Base-by-base conservation (phyloP, 2,888 invertebrate species). In the Sylvicola cinctus region DNA sequence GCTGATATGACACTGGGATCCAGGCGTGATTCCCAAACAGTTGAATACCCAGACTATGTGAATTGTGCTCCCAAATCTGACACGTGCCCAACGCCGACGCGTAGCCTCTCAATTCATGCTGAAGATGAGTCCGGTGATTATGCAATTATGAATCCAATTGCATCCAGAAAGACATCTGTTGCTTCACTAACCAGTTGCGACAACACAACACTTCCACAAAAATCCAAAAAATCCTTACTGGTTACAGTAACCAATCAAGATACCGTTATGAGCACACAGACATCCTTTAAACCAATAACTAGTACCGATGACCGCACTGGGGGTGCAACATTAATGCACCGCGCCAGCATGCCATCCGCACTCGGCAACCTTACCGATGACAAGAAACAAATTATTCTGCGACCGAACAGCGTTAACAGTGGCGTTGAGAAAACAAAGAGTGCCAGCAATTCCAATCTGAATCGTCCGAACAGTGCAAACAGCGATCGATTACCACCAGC, bases 71-170 rank as follows among this genome's bases (percentile, higher is more conserved):
- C 56, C 2, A 44, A 41, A 16, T 39, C 29, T 26, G 36, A 33
- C 5, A 8, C 20, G 5, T 6, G 20, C 8, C 20, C 20, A 4
- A 20, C 20, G 20, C 20, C 20, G 20, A 20, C 20, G 20, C 28
- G 20, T 5, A 15, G 20, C 16, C 12, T n/a, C 17, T 16, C 14
- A 16, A 12, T 3, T 3, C 17, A 15, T 14, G n/a, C 5, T 7
- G 15, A n/a, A 11, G 60, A 61, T 34, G 65, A 65, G 45, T 67
- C 68, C 48, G 60, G 61, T 35, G 65, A 65, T 45, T 67, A 68
- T 48, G 64, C 66, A 36, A 49, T 62, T 36, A 59, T 68, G 50
- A 55, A 55, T 39, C 52, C 52, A 3, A 17, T 44, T 17, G n/a
- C 29, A 14, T 10, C 30, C 20, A 14, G 32, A 3, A 26, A 20